A percentile compares a stretch with the other conserved stretches of the same genome.
Evolutionary conservation across 1,140 invertebrate species (phyloP).

Genomic region (Lordiphosa mommai): DNA sequence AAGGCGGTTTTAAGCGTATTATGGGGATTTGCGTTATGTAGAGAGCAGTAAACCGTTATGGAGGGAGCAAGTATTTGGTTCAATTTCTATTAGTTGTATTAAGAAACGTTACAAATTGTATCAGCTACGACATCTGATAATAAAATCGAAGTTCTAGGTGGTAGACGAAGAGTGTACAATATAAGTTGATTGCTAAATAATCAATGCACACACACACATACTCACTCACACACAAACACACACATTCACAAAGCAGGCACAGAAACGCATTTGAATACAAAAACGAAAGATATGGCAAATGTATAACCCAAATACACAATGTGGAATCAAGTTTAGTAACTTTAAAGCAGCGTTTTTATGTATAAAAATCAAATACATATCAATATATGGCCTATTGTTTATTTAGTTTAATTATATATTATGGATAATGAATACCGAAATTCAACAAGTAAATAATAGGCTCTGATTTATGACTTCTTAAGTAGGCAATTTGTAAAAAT

Average conservation of each 20-base stretch:
- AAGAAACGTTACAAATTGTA: constrained; percentile 69
- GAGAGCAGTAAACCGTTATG: constrained; percentile 1
- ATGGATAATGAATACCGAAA: constrained; percentile 19
- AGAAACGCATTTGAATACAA: constrained; percentile 67
- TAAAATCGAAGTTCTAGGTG: constrained; percentile 68
- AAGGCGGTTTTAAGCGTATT: constrained; percentile 3
- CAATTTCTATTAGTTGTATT: constrained; percentile 56
- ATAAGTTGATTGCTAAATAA: constrained; percentile 56
- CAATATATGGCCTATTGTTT: constrained; percentile 79
- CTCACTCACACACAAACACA: constrained; percentile 5
- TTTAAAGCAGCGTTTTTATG: constrained; percentile 71
- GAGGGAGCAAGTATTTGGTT: constrained; percentile 30
- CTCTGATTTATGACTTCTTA: constrained; percentile 75
- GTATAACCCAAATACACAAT: constrained; percentile 2
- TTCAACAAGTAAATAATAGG: constrained; percentile 21
- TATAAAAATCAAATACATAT: constrained; percentile 80
- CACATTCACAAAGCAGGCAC: constrained; percentile 51
- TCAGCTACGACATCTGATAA: constrained; percentile 80
- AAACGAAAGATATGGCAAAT: constrained; percentile 23
- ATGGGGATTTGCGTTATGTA: constrained; percentile 29
- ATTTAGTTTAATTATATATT: constrained; percentile 71
- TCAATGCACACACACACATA: constrained; percentile 21
- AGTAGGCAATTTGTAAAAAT: constrained; percentile 73
- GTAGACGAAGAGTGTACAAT: constrained; percentile 67
- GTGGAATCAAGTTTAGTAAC: constrained; percentile 52